Evolutionary conservation across 2,888 invertebrate species (phyloP), one percentile per base, ranked within the genome.

Genomic region (Sycophila texana): DNA sequence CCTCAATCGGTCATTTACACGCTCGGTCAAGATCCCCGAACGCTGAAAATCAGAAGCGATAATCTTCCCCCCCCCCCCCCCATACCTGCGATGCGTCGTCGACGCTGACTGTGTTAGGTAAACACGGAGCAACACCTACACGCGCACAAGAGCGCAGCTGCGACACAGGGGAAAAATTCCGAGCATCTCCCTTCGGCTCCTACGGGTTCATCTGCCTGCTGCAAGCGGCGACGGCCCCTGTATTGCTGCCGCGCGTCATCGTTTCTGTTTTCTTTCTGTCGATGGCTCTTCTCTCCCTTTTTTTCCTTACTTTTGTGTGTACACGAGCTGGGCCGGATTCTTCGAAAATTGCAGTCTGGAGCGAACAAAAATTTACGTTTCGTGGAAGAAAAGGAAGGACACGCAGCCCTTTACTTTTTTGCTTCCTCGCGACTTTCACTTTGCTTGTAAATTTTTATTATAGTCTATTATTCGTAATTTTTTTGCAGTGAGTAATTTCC

Each of bases 1-100:
- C 49, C 51, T 74, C 79, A 71, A 74, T 74, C 74, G 79, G 79
- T 71, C 79, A 74, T 79, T 71, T 74, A 79, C 74, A 79, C 74
- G 49, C 55, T 53, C 20, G 39, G 26, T 18, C 57, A 60, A 73
- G 20, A 16, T 39, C 58, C 68, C 39, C 22, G n/a, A 0, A 3
- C 12, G 61, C 7, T 57, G 57, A 79, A 65, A 74, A 71, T 74
- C 74, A 65, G 58, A 53, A 65, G 79, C 65, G 74, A 79, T 79
- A 74, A 79, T 74, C 79, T 74, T 12, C 7, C 39, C n/a, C 20
- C 14, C 7, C 39, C n/a, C 20, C 14, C 49, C 13, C n/a, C 16
- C 7, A 39, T 16, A 61, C 61, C 61, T 30, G 61, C 16, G 30
- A 13, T n/a, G 58, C 3, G 39, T 13, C 16, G 47, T 26, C 61